Conservation (phyloP, 1,140 invertebrate genomes). For the Trialeurodes vaporariorum region DNA sequence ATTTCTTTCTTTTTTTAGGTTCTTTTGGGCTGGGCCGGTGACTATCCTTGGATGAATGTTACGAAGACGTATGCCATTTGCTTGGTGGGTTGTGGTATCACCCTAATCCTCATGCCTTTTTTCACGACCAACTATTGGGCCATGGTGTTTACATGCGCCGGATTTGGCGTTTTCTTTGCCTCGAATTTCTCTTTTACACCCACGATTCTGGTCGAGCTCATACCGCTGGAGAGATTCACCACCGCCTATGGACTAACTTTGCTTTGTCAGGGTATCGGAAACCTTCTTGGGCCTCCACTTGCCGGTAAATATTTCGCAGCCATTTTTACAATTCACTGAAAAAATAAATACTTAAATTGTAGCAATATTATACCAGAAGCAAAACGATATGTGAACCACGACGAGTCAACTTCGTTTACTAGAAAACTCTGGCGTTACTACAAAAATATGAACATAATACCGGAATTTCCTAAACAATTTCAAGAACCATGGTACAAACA, state of each 20-base stretch:
- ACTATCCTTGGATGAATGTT: constrained; percentile 73
- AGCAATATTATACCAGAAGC: too few relatives aligned
- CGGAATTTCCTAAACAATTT: too few relatives aligned
- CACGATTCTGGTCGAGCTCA: constrained; percentile 67
- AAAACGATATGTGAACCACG: too few relatives aligned
- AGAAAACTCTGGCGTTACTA: too few relatives aligned
- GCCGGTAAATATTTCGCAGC: constrained; percentile 41
- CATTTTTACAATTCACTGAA: not conserved
- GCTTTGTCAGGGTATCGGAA: constrained; percentile 68
- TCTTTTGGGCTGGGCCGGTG: constrained; percentile 76
- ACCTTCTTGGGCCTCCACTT: constrained; percentile 50
- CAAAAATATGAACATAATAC: too few relatives aligned
- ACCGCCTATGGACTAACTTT: constrained; percentile 77
- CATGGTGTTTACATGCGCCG: constrained; percentile 36
- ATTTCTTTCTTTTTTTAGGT: constrained; percentile 42
- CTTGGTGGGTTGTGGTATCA: constrained; percentile 57
- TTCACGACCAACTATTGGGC: constrained; percentile 46
- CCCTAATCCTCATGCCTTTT: constrained; percentile 57
- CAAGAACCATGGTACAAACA: too few relatives aligned
- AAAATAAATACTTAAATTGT: too few relatives aligned
- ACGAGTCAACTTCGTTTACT: too few relatives aligned
- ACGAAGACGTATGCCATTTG: constrained; percentile 67
- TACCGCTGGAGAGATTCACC: constrained; percentile 68
- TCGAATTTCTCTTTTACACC: constrained; percentile 80
- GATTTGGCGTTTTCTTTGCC: constrained; percentile 74